Conservation (phyloP, 2,797 vertebrate genomes). For the Gallinago solitaria region DNA sequence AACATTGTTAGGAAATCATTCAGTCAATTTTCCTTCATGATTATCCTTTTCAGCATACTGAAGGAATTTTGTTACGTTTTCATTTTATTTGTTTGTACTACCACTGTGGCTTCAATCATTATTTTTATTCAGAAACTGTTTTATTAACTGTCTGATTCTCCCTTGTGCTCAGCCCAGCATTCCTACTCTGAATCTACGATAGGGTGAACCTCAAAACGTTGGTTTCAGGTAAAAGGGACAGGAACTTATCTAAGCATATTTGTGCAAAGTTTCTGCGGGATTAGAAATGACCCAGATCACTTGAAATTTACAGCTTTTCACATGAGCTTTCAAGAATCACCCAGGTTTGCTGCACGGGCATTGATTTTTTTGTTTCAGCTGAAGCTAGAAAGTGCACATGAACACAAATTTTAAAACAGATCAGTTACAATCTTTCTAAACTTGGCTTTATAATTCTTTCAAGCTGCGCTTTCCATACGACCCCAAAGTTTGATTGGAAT, state of each 20-base stretch:
- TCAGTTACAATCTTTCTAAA: neutral
- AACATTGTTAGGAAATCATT: neutral
- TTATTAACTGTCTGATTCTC: neutral
- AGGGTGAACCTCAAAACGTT: neutral
- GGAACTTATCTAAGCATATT: neutral
- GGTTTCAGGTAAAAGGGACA: neutral
- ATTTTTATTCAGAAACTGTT: neutral
- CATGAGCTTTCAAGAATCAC: neutral
- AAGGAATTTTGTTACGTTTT: neutral
- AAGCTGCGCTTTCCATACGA: neutral
- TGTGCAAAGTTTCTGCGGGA: neutral
- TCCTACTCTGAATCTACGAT: neutral
- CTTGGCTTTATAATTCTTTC: neutral
- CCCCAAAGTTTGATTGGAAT: neutral
- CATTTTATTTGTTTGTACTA: neutral
- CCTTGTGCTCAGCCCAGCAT: neutral
- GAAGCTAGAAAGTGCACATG: constrained; percentile 29
- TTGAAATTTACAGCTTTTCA: constrained; percentile 6
- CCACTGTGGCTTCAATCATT: neutral
- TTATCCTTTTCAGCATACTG: neutral
- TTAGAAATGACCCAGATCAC: neutral
- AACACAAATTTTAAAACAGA: neutral
- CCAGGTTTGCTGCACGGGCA: neutral
- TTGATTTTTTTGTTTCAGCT: constrained; percentile 39
- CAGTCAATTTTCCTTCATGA: neutral